Conservation (phyloP, 2,888 invertebrate species). For the Agrenia bidenticulata region DNA sequence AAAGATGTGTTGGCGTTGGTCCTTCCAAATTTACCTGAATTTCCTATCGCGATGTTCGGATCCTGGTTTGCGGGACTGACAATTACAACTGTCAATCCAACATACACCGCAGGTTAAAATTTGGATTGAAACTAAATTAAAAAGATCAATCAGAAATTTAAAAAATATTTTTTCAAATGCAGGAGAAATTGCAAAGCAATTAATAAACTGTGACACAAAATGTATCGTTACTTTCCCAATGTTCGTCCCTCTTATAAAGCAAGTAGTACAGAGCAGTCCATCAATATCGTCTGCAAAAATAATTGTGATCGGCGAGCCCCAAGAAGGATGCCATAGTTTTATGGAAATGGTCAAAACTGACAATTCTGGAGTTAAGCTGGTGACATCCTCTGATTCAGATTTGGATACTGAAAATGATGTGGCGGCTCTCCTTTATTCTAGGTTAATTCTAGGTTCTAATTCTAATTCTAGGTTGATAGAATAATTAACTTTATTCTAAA, state of each 20-base stretch:
- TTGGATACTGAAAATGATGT: constrained; percentile 36
- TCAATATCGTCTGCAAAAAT: constrained; percentile 21
- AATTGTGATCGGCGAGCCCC: constrained; percentile 33
- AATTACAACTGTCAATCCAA: constrained; percentile 53
- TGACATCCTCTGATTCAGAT: constrained; percentile 45
- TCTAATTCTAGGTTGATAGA: constrained; percentile 68
- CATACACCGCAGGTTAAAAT: constrained; percentile 49
- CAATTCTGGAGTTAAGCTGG: constrained; percentile 36
- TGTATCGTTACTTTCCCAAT: constrained; percentile 63
- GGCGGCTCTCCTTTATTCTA: constrained; percentile 33
- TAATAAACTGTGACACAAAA: constrained; percentile 64
- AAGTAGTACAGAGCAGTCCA: constrained; percentile 23
- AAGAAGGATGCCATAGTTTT: constrained; percentile 42
- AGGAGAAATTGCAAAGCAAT: constrained; percentile 52
- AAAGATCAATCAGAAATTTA: constrained; percentile 1
- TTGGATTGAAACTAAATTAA: not conserved
- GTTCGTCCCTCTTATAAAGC: constrained; percentile 23
- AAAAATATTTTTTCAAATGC: not conserved
- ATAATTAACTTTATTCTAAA: too few relatives aligned
- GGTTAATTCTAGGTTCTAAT: too few relatives aligned
- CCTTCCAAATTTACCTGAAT: constrained; percentile 53
- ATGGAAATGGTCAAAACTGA: constrained; percentile 39
- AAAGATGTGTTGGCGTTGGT: constrained; percentile 51
- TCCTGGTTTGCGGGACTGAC: constrained; percentile 49
- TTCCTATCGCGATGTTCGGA: constrained; percentile 47